These are phyloP conservation scores for Rhincodon typus DNA, from an alignment of 2,797 vertebrate genomes.

Conservation along the genomic window DNA sequence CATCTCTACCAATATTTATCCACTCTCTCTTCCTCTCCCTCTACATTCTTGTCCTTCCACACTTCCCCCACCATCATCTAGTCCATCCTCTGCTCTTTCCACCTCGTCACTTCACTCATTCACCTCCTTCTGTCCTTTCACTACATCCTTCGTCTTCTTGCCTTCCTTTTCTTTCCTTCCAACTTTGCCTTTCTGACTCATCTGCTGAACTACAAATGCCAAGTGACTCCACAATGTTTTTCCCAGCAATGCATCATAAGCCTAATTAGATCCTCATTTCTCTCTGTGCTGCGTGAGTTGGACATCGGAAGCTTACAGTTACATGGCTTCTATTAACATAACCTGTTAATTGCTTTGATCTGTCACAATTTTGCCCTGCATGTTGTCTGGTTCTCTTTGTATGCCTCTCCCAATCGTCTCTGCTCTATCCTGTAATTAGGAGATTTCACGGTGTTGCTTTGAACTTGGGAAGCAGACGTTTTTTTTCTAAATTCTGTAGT, in stretches of 20 bases:
- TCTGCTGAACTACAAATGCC: background rate
- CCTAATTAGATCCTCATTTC: background rate
- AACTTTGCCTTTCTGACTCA: conserved; percentile 42
- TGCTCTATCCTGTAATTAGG: conserved; percentile 7
- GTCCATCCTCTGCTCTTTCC: too few relatives aligned
- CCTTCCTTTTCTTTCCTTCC: background rate
- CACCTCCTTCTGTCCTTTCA: background rate
- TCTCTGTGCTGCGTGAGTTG: background rate
- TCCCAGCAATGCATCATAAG: background rate
- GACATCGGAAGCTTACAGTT: background rate
- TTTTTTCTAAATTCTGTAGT: background rate
- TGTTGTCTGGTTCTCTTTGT: background rate
- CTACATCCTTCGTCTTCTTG: background rate
- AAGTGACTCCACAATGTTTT: background rate
- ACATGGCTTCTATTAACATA: background rate
- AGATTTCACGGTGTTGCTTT: background rate
- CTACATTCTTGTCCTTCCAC: conserved; percentile 38
- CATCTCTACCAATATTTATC: conserved; percentile 30
- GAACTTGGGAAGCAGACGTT: background rate
- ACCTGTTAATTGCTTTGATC: background rate
- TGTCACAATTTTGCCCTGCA: background rate
- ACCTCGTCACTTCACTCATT: background rate
- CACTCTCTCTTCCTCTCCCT: conserved; percentile 40
- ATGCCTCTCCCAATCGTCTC: background rate
- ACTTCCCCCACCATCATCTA: conserved; percentile 27